Conservation (phyloP, 2,797 vertebrate genomes). For the Danionella dracula region DNA sequence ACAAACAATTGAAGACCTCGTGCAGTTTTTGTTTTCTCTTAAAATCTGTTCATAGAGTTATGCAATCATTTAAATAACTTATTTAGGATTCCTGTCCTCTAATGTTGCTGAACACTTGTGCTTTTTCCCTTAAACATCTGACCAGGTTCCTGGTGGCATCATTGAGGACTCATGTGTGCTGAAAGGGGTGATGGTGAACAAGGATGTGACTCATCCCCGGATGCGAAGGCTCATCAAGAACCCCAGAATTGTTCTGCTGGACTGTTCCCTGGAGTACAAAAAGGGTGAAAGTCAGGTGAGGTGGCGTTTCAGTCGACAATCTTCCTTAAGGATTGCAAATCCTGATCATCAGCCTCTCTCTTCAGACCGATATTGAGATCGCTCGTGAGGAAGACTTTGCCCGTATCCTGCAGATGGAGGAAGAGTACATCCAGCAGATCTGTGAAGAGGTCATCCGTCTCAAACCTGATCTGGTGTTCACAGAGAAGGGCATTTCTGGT, state of each 20-base stretch:
- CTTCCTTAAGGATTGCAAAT: not conserved
- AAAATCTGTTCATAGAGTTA: no score
- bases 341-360: not conserved
- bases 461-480: conserved; percentile 90
- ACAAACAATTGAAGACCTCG: no score
- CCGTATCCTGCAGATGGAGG: conserved; percentile 92
- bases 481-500: conserved; percentile 95
- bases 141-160: conserved; percentile 91
- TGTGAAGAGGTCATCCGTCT: conserved; percentile 88
- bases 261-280: conserved; percentile 95
- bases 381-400: conserved; percentile 94
- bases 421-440: conserved; percentile 92
- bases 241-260: conserved; percentile 87
- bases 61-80: no score
- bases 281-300: conserved; percentile 96
- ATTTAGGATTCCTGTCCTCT: no score
- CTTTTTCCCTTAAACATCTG: no score
- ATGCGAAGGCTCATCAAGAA: conserved; percentile 87
- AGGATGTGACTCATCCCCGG: conserved; percentile 87
- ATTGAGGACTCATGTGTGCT: conserved; percentile 89
- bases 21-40: not conserved
- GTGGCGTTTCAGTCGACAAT: not conserved
- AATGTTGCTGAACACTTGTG: no score
- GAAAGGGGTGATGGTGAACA: conserved; percentile 91
- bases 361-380: conserved; percentile 93